These are phyloP conservation scores for Trinorchestia longiramus DNA, from an alignment of 1,140 invertebrate genomes.

Conservation along the genomic window DNA sequence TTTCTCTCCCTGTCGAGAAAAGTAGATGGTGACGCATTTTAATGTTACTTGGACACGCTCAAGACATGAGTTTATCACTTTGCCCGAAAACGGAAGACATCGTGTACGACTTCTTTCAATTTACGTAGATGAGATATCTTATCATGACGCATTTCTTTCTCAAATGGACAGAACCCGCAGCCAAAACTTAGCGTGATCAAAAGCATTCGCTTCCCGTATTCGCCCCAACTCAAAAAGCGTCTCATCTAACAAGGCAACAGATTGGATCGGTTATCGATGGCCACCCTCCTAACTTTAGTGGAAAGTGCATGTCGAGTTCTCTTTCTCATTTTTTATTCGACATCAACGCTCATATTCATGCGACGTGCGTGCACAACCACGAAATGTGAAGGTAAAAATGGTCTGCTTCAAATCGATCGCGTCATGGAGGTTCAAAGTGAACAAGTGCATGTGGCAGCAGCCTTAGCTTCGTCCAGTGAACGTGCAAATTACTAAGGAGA, in stretches of 20 bases:
- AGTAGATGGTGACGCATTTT: not conserved
- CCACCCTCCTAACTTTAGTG: not conserved
- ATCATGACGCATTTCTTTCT: no score
- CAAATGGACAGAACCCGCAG: not conserved
- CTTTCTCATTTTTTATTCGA: not conserved
- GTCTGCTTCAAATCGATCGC: not conserved
- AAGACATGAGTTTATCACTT: no score
- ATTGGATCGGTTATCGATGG: slow-evolving; percentile 6
- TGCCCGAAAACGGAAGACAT: not conserved
- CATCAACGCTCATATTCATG: not conserved
- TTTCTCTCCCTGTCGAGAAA: not conserved
- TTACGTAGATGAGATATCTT: not conserved
- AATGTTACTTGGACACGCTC: no score
- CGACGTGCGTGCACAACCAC: not conserved
- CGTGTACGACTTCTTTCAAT: not conserved
- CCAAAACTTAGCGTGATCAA: not conserved
- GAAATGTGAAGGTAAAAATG: not conserved
- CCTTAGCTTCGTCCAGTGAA: not conserved
- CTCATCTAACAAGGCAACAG: not conserved
- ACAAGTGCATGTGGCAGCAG: not conserved
- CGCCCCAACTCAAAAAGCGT: not conserved
- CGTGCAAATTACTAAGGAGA: not conserved
- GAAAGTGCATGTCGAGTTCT: not conserved
- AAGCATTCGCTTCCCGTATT: not conserved
- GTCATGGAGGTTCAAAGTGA: not conserved